Evolutionary conservation across 2,113 vertebrate species (phyloP).

Genomic region (Carassius gibelio): DNA sequence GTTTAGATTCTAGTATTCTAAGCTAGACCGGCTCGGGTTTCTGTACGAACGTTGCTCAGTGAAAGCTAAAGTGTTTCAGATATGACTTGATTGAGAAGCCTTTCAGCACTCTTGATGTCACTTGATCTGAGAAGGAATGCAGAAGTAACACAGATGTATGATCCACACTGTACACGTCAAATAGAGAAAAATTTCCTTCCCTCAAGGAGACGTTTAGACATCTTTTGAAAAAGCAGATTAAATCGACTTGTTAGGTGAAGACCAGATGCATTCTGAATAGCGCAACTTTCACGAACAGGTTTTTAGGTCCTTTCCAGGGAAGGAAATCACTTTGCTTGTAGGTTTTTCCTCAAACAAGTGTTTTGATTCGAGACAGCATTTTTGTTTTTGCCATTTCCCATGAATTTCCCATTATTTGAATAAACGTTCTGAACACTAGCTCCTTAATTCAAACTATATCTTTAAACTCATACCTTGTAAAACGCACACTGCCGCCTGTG

Average conservation of each 20-base stretch:
- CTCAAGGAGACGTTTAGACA: conserved; percentile 68
- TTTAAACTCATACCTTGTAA: neutral
- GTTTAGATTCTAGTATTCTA: neutral
- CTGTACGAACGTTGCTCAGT: conserved; percentile 51
- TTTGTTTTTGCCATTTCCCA: conserved; percentile 36
- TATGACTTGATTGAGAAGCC: conserved; percentile 41
- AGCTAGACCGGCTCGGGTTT: neutral
- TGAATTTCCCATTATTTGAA: neutral
- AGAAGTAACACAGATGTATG: conserved; percentile 72
- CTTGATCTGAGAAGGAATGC: conserved; percentile 72
- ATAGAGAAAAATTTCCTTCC: conserved; percentile 63
- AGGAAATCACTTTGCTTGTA: conserved; percentile 57
- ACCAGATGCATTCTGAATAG: conserved; percentile 63
- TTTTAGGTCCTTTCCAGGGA: conserved; percentile 41
- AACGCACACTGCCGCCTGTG: neutral
- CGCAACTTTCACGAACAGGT: conserved; percentile 62
- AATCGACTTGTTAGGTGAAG: conserved; percentile 61
- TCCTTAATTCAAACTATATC: conserved; percentile 33
- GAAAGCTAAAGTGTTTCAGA: conserved; percentile 11
- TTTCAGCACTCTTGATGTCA: conserved; percentile 64
- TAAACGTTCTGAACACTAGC: neutral
- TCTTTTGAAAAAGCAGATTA: conserved; percentile 70
- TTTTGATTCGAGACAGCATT: conserved; percentile 15
- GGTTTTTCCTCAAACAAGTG: conserved; percentile 26
- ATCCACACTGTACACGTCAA: conserved; percentile 64